Conservation (phyloP, 35 echinoderm and acorn worm genomes). For the Lytechinus pictus region DNA sequence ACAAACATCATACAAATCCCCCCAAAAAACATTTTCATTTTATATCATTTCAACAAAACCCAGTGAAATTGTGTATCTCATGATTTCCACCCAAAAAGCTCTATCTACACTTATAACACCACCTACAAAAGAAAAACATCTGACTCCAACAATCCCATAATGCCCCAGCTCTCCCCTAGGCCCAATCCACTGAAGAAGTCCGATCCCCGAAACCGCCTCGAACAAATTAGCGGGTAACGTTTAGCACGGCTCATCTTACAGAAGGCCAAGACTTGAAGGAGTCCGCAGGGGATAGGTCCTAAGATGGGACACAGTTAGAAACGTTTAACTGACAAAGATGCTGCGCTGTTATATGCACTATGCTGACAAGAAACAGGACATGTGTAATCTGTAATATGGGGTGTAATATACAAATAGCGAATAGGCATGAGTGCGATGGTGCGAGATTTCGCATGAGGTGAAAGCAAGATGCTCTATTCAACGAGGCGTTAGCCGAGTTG, state of each 20-base stretch:
- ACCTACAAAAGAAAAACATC: background rate
- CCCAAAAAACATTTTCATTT: no score
- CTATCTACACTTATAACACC: background rate
- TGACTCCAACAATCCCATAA: background rate
- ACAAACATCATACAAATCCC: no score
- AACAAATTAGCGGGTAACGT: constrained; percentile 2
- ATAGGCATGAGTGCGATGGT: no score
- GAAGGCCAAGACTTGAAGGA: background rate
- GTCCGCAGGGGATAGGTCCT: background rate
- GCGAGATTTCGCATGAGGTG: no score
- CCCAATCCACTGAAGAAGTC: background rate
- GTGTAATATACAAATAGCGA: no score
- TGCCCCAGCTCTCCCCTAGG: background rate
- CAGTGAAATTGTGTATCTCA: no score
- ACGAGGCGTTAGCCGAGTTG: no score
- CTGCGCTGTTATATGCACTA: background rate
- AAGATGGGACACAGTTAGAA: background rate
- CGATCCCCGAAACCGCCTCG: background rate
- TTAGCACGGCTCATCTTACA: background rate
- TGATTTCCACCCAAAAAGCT: background rate
- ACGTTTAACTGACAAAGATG: background rate
- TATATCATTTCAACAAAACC: no score
- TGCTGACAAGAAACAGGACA: background rate
- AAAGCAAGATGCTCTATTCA: no score
- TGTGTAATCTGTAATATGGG: background rate